Evolutionary conservation across 2,113 vertebrate genomes (phyloP).

Genomic region (Symphodus melops): DNA sequence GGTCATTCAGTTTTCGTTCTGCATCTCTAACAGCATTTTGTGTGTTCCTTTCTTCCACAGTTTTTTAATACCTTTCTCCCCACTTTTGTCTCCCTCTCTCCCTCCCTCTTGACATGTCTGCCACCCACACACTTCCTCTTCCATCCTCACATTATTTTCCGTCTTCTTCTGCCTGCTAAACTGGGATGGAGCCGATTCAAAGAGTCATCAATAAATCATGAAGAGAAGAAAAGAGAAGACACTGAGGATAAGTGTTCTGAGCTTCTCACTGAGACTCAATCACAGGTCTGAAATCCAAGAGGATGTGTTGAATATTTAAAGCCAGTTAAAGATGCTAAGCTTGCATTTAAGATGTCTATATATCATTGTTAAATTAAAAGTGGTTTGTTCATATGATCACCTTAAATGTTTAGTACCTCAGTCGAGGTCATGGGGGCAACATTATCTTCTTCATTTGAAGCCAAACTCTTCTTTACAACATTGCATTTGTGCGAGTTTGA

Average conservation of each 20-base stretch:
- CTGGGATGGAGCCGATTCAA: conserved; percentile 52
- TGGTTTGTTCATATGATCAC: conserved; percentile 4
- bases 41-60: not conserved
- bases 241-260: conserved; percentile 18
- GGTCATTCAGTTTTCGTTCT: not conserved
- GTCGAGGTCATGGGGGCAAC: not conserved
- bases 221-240: conserved; percentile 39
- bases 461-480: no score
- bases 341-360: conserved; percentile 32
- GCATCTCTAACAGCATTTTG: not conserved
- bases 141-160: not conserved
- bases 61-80: not conserved
- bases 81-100: not conserved
- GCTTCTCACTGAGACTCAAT: conserved; percentile 35
- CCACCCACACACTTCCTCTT: not conserved
- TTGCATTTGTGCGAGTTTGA: no score
- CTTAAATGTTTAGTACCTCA: not conserved
- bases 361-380: not conserved
- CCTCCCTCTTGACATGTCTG: conserved; percentile 7
- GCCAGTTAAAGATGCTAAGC: conserved; percentile 29
- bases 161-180: conserved; percentile 16
- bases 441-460: no score
- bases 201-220: conserved; percentile 69
- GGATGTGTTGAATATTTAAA: conserved; percentile 53
- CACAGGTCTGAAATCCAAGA: conserved; percentile 40